Evolutionary conservation across 2,888 invertebrate species (phyloP).

Genomic region (Prenolepis imparis): DNA sequence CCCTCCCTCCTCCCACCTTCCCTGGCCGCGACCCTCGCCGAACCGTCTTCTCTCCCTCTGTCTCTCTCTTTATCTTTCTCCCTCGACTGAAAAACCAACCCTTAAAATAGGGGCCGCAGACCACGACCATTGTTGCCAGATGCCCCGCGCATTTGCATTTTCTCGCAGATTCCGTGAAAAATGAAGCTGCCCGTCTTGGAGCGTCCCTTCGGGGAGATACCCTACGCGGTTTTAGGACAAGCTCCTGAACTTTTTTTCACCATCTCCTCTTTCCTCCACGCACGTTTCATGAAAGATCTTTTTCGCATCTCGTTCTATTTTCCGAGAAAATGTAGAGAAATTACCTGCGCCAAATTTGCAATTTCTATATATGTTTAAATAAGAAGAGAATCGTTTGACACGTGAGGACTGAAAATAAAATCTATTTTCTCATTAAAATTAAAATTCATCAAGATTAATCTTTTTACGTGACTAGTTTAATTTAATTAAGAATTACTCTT

Average conservation of each 20-base stretch:
- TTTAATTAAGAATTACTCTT: not conserved
- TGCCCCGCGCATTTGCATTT: conserved; percentile 86
- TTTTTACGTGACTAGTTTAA: not conserved
- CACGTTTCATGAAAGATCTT: conserved; percentile 41
- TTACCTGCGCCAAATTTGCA: not conserved
- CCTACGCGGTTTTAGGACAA: conserved; percentile 74
- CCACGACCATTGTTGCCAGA: conserved; percentile 86
- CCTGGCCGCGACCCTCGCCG: conserved; percentile 48
- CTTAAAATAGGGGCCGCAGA: conserved; percentile 85
- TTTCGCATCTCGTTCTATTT: conserved; percentile 57
- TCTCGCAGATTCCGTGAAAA: conserved; percentile 85
- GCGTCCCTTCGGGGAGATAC: conserved; percentile 60
- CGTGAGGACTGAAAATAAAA: not conserved
- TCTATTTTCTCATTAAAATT: not conserved
- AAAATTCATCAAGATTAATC: not conserved
- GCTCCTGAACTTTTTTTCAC: conserved; percentile 63
- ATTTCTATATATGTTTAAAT: not conserved
- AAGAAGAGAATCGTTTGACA: not conserved
- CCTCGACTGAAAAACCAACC: conserved; percentile 83
- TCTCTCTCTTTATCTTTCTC: conserved; percentile 35
- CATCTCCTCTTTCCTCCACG: not conserved
- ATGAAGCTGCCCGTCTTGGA: conserved; percentile 80
- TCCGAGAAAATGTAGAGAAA: conserved; percentile 25
- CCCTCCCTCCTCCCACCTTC: conserved; percentile 43
- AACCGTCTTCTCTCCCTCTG: conserved; percentile 52